A percentile compares a stretch with the other conserved stretches of the same genome.
Conservation (phyloP, 1,140 invertebrate species). For the Sarcophaga bullata region DNA sequence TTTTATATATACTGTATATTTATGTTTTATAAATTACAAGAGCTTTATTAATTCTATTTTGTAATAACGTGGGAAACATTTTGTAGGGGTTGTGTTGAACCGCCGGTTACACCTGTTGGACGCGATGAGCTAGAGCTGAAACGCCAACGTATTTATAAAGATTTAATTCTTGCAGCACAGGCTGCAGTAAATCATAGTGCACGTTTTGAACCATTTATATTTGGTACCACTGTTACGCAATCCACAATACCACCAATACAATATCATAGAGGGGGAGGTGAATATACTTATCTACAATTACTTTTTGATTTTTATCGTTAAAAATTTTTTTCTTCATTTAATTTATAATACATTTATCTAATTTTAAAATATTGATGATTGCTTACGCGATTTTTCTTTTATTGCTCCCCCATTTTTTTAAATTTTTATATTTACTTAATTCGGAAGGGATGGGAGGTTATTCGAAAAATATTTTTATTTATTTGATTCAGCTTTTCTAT, state of each 20-base stretch:
- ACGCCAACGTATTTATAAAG: constrained; percentile 80
- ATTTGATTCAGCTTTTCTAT: too few species aligned
- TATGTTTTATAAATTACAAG: background rate
- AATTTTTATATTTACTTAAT: too few species aligned
- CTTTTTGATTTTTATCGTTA: background rate
- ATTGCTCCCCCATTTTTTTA: background rate
- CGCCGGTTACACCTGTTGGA: constrained; percentile 78
- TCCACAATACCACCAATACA: background rate
- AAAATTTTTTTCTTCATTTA: background rate
- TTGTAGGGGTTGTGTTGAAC: constrained; percentile 68
- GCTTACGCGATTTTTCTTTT: background rate
- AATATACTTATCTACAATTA: background rate
- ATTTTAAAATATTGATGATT: background rate
- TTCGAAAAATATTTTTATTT: too few species aligned
- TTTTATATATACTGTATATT: background rate
- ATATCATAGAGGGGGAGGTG: constrained; percentile 26
- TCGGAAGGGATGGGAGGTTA: too few species aligned
- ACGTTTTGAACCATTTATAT: constrained; percentile 72
- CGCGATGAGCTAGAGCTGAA: constrained; percentile 79
- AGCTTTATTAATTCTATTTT: background rate
- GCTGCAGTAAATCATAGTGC: constrained; percentile 79
- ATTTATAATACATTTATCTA: background rate
- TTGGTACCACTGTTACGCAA: background rate
- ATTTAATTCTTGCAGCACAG: constrained; percentile 76
- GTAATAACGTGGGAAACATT: background rate